Conservation (phyloP, 2,113 vertebrate species). For the Saiga tatarica region DNA sequence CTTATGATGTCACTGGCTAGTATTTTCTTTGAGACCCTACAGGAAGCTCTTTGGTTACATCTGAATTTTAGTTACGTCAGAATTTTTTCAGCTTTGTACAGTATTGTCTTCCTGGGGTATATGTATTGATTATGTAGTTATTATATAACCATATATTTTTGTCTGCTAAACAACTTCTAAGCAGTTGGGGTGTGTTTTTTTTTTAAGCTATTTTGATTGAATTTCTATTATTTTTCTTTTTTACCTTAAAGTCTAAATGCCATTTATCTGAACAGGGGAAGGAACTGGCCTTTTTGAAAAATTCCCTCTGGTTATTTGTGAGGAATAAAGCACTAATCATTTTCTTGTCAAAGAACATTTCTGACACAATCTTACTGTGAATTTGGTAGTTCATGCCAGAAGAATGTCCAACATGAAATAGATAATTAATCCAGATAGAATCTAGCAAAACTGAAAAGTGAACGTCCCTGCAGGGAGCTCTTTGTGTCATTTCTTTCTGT, state of each 20-base stretch:
- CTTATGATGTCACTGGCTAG: background rate
- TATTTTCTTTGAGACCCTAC: background rate
- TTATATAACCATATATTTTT: background rate
- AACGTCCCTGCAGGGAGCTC: background rate
- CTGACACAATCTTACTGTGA: background rate
- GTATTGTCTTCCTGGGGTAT: background rate
- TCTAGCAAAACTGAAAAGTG: slow-evolving; percentile 48
- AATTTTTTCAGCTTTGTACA: background rate
- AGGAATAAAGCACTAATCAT: background rate
- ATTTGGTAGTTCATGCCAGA: slow-evolving; percentile 14
- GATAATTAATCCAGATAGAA: slow-evolving; percentile 42
- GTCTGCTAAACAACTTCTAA: slow-evolving; percentile 8
- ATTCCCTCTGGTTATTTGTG: background rate
- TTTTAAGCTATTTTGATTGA: slow-evolving; percentile 49
- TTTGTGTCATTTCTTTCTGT: slow-evolving; percentile 46
- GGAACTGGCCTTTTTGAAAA: background rate
- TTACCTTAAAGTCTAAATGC: background rate
- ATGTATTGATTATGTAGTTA: background rate
- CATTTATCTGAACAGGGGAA: background rate
- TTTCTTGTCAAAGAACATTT: slow-evolving; percentile 41
- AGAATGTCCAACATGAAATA: slow-evolving; percentile 41
- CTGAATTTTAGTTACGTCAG: background rate
- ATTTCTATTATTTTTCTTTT: slow-evolving; percentile 3
- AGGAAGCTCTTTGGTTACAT: background rate
- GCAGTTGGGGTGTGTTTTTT: background rate